Percentiles rank a stretch among this genome's conserved stretches.
These are phyloP conservation scores for Chionomys nivalis DNA, from an alignment of 2,113 vertebrate species.

Conservation along the genomic window DNA sequence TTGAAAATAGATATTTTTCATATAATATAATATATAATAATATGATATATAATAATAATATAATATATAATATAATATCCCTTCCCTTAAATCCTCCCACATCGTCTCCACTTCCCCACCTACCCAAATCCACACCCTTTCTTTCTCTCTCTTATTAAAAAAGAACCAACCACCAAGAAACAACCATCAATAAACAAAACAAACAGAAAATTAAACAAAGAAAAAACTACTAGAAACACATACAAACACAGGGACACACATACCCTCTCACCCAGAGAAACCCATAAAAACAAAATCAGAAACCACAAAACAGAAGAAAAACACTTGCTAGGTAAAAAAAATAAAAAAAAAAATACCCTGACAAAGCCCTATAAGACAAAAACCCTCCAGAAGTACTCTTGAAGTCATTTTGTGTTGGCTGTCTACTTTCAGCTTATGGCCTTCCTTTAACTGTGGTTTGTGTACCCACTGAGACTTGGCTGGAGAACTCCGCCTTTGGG, in stretches of 20 bases:
- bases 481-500: neutral
- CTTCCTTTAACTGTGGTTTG: neutral
- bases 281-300: neutral
- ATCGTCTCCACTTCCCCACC: neutral
- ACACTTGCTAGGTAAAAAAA: neutral
- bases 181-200: neutral
- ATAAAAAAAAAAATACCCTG: neutral
- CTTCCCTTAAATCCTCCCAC: neutral
- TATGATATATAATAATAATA: too few species aligned
- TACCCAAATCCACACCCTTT: neutral
- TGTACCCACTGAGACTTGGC: neutral
- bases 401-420: neutral
- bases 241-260: neutral
- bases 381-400: neutral
- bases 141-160: neutral
- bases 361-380: neutral
- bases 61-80: neutral
- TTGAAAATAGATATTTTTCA: neutral
- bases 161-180: neutral
- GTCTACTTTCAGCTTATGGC: neutral
- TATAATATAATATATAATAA: too few species aligned
- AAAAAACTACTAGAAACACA: neutral
- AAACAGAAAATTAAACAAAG: neutral
- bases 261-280: neutral
- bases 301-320: neutral